A percentile compares a stretch with the other conserved stretches of the same genome.
These are phyloP conservation scores for Thera obeliscata DNA, from an alignment of 2,888 invertebrate genomes.

Conservation along the genomic window DNA sequence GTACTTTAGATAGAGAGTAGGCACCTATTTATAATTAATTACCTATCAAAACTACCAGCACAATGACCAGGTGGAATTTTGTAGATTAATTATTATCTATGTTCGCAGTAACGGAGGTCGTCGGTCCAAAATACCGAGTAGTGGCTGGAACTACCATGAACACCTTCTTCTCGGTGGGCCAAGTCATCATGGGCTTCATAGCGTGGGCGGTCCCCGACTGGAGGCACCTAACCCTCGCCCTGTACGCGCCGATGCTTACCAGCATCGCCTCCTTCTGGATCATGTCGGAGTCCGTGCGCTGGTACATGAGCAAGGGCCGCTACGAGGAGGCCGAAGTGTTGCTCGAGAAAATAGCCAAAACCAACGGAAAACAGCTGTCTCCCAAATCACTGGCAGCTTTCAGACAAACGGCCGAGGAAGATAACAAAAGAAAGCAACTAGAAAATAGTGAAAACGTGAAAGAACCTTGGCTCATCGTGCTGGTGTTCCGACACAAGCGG, in stretches of 20 bases:
- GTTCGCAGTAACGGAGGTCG: constrained; percentile 87
- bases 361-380: constrained; percentile 78
- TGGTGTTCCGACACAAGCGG: constrained; percentile 60
- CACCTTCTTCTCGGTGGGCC: constrained; percentile 88
- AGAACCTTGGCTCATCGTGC: constrained; percentile 65
- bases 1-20: too few species aligned
- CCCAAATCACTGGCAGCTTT: constrained; percentile 62
- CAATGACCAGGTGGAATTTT: too few species aligned
- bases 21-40: too few species aligned
- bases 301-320: constrained; percentile 89
- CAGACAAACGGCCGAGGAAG: constrained; percentile 55
- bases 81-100: neutral
- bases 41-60: too few species aligned
- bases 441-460: constrained; percentile 44
- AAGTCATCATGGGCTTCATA: constrained; percentile 86
- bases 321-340: constrained; percentile 86
- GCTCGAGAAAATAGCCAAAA: constrained; percentile 84
- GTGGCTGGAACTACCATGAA: constrained; percentile 88
- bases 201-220: constrained; percentile 89
- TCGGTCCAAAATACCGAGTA: constrained; percentile 89
- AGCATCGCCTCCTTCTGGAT: constrained; percentile 88
- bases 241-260: constrained; percentile 88
- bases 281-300: constrained; percentile 89
- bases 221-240: constrained; percentile 86
- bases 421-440: constrained; percentile 48